phyloP scores from a whole-genome alignment of 1,140 invertebrate genomes.

The Trichogramma pretiosum region DNA sequence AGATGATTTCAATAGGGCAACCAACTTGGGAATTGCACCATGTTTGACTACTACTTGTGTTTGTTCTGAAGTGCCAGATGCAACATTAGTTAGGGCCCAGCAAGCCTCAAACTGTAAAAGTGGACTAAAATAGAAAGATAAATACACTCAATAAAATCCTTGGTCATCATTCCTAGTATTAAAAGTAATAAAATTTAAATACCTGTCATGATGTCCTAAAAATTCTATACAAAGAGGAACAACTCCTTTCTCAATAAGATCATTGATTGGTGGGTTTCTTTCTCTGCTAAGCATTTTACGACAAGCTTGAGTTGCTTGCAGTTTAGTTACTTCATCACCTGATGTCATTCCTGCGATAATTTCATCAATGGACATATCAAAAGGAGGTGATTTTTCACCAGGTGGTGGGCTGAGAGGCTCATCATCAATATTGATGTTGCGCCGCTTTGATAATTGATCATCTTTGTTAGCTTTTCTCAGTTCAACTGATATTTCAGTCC shows the following conservation, averaged over 20 bases:
- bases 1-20: slow-evolving; percentile 65
- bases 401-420: slow-evolving; percentile 46
- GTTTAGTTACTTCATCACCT: slow-evolving; percentile 51
- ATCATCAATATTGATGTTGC: slow-evolving; percentile 67
- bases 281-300: slow-evolving; percentile 87
- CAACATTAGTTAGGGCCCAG: slow-evolving; percentile 98
- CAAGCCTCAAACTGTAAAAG: slow-evolving; percentile 93
- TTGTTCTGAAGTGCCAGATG: slow-evolving; percentile 86
- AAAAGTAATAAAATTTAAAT: slow-evolving; percentile 30
- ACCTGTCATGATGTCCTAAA: slow-evolving; percentile 62
- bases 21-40: slow-evolving; percentile 80
- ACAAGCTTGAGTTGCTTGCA: slow-evolving; percentile 64
- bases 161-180: slow-evolving; percentile 13
- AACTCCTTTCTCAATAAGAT: slow-evolving; percentile 78
- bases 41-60: slow-evolving; percentile 77
- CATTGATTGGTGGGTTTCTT: slow-evolving; percentile 87
- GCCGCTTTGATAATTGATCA: slow-evolving; percentile 87
- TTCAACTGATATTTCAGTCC: slow-evolving; percentile 81
- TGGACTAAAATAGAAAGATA: slow-evolving; percentile 44
- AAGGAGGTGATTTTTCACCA: slow-evolving; percentile 45
- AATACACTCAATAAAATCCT: slow-evolving; percentile 12
- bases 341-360: slow-evolving; percentile 58
- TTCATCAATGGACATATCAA: slow-evolving; percentile 48
- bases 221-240: slow-evolving; percentile 79
- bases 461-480: slow-evolving; percentile 89